Evolutionary conservation across 2,113 vertebrate genomes (phyloP), one percentile per base, ranked within the genome.

Genomic region (Ceyx cyanopectus): DNA sequence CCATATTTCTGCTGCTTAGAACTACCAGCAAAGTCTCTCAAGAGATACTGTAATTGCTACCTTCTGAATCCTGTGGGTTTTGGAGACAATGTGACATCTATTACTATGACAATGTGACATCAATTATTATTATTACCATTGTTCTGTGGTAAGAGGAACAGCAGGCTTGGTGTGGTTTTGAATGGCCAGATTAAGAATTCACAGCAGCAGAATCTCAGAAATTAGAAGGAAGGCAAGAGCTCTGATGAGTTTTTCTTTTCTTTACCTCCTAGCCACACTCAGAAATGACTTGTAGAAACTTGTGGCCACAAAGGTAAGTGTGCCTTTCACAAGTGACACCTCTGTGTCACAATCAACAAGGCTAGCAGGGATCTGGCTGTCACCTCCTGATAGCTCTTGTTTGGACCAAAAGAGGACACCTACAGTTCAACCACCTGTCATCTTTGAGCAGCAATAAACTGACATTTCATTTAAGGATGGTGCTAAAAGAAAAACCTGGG

Each of bases 281-380:
- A 2, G n/a, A 85, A 78, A 51, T 32, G 22, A 26, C 51, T 26
- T 3, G 1, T 1, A 54, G 46, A 50, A 79, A 34, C 0, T 0
- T 6, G 29, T 26, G 37, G 14, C 1, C 1, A 26, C 19, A 61
- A 30, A 73, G 50, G 45, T 10, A 80, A 48, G 12, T 0, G 34
- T 27, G 18, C 14, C 76, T 61, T 68, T 20, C 40, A 27, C 8
- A 54, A 41, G 58, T 30, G 37, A 6, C 29, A 66, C 2, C 23
- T 46, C 41, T 27, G 27, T 51, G 26, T 45, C 32, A 63, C 29
- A 27, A 11, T n/a, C 50, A 57, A 20, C 18, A 41, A 29, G 53
- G 30, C 45, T 88, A 58, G 22, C 21, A 26, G 48, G 19, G 61
- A 66, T 45, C 34, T 57, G 17, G 27, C n/a, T 89, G 51, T 67